phyloP scores from a whole-genome alignment of 2,888 invertebrate genomes.

The Polyommatus icarus region DNA sequence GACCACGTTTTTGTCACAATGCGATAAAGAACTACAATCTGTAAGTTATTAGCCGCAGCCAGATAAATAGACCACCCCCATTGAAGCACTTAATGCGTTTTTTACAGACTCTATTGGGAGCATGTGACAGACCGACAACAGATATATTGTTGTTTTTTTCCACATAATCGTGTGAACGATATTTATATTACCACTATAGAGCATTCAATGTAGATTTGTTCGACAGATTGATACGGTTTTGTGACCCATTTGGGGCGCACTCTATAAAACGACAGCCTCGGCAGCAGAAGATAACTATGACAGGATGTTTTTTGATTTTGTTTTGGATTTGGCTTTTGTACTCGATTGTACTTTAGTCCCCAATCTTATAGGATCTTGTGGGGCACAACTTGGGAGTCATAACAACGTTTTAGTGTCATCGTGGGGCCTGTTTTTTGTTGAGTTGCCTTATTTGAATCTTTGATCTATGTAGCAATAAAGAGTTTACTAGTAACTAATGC shows the following conservation, averaged over 20 bases:
- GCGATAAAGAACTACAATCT: constrained; percentile 14
- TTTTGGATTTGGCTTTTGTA: background rate
- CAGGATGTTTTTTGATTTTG: background rate
- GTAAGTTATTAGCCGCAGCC: background rate
- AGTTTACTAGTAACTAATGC: too few species aligned
- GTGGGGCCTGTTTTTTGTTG: background rate
- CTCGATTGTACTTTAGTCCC: background rate
- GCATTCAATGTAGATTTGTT: constrained; percentile 11
- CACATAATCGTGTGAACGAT: constrained; percentile 16
- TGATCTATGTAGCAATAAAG: background rate
- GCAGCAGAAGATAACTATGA: background rate
- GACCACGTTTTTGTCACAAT: background rate
- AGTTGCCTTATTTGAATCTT: background rate
- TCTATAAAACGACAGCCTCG: background rate
- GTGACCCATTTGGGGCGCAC: constrained; percentile 9
- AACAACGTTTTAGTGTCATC: background rate
- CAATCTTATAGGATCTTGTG: background rate
- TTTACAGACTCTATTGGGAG: constrained; percentile 17
- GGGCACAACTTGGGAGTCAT: background rate
- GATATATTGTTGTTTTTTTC: constrained; percentile 40
- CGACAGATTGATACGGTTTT: constrained; percentile 12
- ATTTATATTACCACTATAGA: constrained; percentile 16
- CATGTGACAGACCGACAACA: constrained; percentile 21
- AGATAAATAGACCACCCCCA: constrained; percentile 25
- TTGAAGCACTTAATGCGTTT: constrained; percentile 20